These are phyloP conservation scores for Collichthys lucidus DNA, from an alignment of 2,113 vertebrate species.

Conservation along the genomic window DNA sequence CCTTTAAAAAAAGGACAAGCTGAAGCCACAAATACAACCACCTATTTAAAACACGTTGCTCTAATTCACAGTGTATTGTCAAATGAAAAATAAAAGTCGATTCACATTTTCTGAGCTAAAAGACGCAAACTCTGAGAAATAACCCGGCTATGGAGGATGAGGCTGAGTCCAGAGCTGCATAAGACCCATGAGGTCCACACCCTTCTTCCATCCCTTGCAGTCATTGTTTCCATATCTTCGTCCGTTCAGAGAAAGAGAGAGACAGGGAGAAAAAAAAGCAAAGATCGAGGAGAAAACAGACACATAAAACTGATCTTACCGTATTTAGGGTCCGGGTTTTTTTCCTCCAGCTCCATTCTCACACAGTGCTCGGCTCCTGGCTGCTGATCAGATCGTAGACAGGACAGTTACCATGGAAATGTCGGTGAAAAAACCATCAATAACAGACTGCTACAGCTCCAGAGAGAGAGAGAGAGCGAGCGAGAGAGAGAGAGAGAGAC, in stretches of 20 bases:
- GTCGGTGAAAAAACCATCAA: slow-evolving; percentile 55
- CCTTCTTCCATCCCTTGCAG: slow-evolving; percentile 74
- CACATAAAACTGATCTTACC: slow-evolving; percentile 62
- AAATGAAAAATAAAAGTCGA: background rate
- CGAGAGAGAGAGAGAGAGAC: background rate
- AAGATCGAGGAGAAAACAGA: slow-evolving; percentile 1
- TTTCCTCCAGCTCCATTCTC: slow-evolving; percentile 80
- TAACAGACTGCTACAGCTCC: slow-evolving; percentile 29
- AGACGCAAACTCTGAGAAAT: background rate
- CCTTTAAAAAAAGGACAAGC: background rate
- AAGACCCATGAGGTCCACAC: slow-evolving; percentile 76
- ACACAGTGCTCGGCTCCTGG: slow-evolving; percentile 30
- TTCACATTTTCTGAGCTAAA: background rate
- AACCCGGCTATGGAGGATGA: slow-evolving; percentile 22
- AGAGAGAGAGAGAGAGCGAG: background rate
- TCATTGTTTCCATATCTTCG: slow-evolving; percentile 78
- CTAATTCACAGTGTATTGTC: background rate
- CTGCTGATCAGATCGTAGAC: slow-evolving; percentile 48
- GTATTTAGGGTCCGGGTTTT: slow-evolving; percentile 79
- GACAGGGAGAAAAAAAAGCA: background rate
- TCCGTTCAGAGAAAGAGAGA: slow-evolving; percentile 4
- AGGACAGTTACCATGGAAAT: slow-evolving; percentile 78
- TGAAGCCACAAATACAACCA: background rate
- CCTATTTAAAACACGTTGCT: background rate
- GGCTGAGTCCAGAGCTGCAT: slow-evolving; percentile 49